Evolutionary conservation across 2,888 invertebrate genomes (phyloP), one percentile per base, ranked within the genome.

Genomic region (Bimastos eiseni): DNA sequence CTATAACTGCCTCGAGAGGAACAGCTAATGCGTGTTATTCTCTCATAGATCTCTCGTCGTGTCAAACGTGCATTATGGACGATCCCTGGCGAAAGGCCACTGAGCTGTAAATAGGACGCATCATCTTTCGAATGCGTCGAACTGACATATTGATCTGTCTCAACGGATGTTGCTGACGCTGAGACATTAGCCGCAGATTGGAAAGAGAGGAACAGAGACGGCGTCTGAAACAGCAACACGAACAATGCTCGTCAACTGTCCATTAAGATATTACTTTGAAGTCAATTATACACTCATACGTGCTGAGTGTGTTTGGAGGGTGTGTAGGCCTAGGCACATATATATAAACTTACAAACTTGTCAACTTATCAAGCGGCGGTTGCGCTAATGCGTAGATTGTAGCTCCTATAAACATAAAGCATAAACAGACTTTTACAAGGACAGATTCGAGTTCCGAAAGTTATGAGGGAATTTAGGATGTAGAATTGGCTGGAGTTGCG

Each of bases 181-280:
- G 70, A 70, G n/a, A 70, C 70, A 70, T 70, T 70, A n/a, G 70
- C n/a, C n/a, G 70, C 70, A 30, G 70, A 70, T n/a, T 70, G 70
- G 70, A 70, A 70, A 70, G 70, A 70, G 70, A 70, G 70, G 70
- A n/a, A 70, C 70, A 70, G n/a, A 70, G 70, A 49, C 49, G 21
- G 49, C 24, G 21, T 24, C 49, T 49, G 49, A 70, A 70, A n/a
- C 70, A 30, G 70, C 70, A n/a, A n/a, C 70, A 70, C 70, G 70
- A 70, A 70, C 70, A 70, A 70, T n/a, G 70, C 70, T 70, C 70
- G 70, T 70, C 70, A 70, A n/a, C 11, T 8, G 70, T 70, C 70
- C 70, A 70, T 70, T 70, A 70, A 70, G 70, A 70, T n/a, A 70
- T 70, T 30, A 70, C 70, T 70, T n/a, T 6, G 30, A 30, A 70